A percentile compares a stretch with the other conserved stretches of the same genome.
Evolutionary conservation across 1,140 invertebrate genomes (phyloP).

Genomic region (Zaprionus lachaisei): DNA sequence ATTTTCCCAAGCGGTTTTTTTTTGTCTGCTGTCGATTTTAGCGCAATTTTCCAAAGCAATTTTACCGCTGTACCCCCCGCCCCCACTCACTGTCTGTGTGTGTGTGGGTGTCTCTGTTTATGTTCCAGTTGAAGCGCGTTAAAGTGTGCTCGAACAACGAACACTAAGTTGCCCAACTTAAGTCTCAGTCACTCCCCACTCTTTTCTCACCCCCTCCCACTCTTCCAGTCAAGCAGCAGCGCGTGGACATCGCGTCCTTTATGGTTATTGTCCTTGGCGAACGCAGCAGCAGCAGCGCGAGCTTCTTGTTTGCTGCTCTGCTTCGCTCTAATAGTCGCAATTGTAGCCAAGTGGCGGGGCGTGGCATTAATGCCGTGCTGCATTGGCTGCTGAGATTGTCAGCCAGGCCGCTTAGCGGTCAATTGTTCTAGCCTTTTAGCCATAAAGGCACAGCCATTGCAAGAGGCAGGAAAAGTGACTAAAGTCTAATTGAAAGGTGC

Average conservation of each 20-base stretch:
- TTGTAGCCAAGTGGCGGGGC: conserved; percentile 54
- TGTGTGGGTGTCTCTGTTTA: conserved; percentile 23
- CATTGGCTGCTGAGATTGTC: conserved; percentile 20
- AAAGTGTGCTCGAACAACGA: conserved; percentile 43
- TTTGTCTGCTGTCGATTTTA: conserved; percentile 27
- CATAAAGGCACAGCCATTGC: not conserved
- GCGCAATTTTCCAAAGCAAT: conserved; percentile 54
- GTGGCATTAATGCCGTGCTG: conserved; percentile 5
- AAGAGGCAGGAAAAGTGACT: not conserved
- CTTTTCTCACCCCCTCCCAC: conserved; percentile 5
- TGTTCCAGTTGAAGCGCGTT: conserved; percentile 47
- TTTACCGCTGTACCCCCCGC: conserved; percentile 10
- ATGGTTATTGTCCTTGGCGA: conserved; percentile 34
- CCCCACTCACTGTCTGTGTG: not conserved
- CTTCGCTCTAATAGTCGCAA: conserved; percentile 57
- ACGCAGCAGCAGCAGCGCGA: not conserved
- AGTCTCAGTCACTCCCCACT: not conserved
- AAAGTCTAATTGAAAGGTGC: conserved; percentile 10
- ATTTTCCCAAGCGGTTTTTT: conserved; percentile 17
- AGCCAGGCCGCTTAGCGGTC: conserved; percentile 36
- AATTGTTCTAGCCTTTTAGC: conserved; percentile 45
- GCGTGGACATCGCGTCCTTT: conserved; percentile 44
- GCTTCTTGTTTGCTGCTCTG: conserved; percentile 13
- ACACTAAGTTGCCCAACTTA: not conserved
- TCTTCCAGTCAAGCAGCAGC: conserved; percentile 22